phyloP scores from a whole-genome alignment of 2,113 vertebrate genomes.

The Natator depressus region DNA sequence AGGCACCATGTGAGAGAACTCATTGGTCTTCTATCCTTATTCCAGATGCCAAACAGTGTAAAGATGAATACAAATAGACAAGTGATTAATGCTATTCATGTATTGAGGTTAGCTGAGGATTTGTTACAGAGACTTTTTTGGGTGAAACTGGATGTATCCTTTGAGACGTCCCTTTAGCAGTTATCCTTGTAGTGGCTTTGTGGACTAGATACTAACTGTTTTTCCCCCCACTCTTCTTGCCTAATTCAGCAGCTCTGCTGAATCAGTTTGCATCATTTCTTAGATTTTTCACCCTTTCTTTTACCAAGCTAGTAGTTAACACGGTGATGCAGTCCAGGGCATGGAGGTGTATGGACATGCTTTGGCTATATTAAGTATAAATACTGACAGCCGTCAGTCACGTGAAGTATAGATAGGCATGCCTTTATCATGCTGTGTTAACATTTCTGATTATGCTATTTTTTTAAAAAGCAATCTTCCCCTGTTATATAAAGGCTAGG shows the following conservation, averaged over 20 bases:
- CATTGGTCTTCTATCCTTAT: neutral
- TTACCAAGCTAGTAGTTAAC: neutral
- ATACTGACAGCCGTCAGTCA: neutral
- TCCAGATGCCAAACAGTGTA: accelerated
- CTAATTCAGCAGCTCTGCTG: neutral
- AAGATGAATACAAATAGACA: neutral
- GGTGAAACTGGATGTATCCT: neutral
- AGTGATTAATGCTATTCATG: neutral
- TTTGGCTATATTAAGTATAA: neutral
- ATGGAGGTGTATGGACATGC: neutral
- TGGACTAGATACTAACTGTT: neutral
- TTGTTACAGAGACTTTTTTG: neutral
- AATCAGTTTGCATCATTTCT: neutral
- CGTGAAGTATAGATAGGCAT: accelerated
- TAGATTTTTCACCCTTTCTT: neutral
- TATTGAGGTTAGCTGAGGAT: neutral
- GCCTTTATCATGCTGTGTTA: neutral
- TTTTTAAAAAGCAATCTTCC: neutral
- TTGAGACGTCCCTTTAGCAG: neutral
- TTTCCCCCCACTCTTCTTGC: neutral
- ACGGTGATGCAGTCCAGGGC: neutral
- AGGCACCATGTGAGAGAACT: neutral
- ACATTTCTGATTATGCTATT: neutral
- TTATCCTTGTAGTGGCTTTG: neutral
- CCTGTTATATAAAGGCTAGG: neutral